These are phyloP conservation scores for Palloptera scutellata DNA, from an alignment of 2,888 invertebrate genomes.

Conservation along the genomic window DNA sequence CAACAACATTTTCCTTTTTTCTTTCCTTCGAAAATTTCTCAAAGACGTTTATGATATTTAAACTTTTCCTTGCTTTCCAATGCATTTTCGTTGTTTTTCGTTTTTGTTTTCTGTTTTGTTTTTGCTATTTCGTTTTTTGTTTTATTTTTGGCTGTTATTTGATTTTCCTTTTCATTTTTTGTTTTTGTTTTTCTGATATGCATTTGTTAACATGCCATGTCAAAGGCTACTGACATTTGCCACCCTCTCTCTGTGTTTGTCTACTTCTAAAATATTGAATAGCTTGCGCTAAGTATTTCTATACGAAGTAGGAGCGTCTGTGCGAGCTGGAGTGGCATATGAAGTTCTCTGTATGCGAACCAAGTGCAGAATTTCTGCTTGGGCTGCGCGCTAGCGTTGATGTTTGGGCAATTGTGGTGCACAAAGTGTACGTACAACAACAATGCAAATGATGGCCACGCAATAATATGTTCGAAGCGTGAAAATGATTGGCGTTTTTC, in stretches of 20 bases:
- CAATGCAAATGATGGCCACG: too few relatives aligned
- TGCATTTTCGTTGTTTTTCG: conserved; percentile 12
- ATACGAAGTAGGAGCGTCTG: too few relatives aligned
- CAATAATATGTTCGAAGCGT: too few relatives aligned
- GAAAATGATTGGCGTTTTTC: too few relatives aligned
- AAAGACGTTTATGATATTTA: not conserved
- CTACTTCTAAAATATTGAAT: conserved; percentile 8
- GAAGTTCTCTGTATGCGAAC: too few relatives aligned
- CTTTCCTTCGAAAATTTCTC: not conserved
- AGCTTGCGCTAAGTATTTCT: not conserved
- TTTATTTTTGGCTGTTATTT: not conserved
- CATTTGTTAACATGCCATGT: conserved; percentile 21
- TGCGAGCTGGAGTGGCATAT: too few relatives aligned
- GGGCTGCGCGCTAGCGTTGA: too few relatives aligned
- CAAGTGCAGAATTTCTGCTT: too few relatives aligned
- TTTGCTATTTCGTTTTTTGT: conserved; percentile 2
- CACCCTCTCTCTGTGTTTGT: conserved; percentile 7
- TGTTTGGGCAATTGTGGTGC: too few relatives aligned
- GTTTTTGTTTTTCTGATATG: conserved; percentile 2
- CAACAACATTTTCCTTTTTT: not conserved
- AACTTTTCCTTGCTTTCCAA: not conserved
- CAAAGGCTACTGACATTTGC: conserved; percentile 24
- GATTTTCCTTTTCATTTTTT: conserved; percentile 1
- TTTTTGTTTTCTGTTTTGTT: conserved; percentile 5
- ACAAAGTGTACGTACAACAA: too few relatives aligned